phyloP scores from a whole-genome alignment of 2,888 invertebrate species.

The Pecten maximus region DNA sequence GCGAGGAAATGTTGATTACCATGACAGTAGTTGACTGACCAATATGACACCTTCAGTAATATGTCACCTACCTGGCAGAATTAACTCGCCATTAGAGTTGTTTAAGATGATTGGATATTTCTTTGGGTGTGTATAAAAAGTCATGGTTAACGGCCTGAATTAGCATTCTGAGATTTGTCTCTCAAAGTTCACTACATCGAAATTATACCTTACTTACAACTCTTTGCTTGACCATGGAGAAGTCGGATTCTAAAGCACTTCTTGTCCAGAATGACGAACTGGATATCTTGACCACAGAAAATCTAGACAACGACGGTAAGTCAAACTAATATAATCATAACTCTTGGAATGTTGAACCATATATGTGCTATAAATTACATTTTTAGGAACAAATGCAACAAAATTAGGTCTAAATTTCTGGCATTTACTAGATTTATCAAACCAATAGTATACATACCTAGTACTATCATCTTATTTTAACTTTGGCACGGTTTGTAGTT shows the following conservation, averaged over 20 bases:
- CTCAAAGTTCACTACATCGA: not conserved
- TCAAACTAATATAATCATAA: not conserved
- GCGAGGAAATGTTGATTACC: not conserved
- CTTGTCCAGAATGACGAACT: not conserved
- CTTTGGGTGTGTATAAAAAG: constrained; percentile 4
- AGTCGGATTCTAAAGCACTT: not conserved
- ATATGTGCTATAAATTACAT: too few species aligned
- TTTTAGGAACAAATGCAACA: too few species aligned
- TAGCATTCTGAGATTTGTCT: not conserved
- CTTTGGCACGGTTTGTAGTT: too few species aligned
- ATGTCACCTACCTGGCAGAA: not conserved
- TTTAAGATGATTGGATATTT: not conserved
- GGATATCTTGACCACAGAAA: not conserved
- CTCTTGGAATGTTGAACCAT: not conserved
- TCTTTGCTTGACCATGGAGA: not conserved
- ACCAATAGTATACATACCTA: too few species aligned
- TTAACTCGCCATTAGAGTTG: constrained; percentile 3
- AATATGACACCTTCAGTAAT: constrained; percentile 6
- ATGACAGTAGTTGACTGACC: not conserved
- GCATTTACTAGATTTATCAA: too few species aligned
- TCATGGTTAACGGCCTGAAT: not conserved
- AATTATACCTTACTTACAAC: not conserved
- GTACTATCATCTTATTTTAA: too few species aligned
- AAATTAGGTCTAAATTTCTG: too few species aligned
- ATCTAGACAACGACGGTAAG: not conserved